A percentile compares a stretch with the other conserved stretches of the same genome.
Conservation (phyloP, 2,113 vertebrate species). For the Eupsittula cactorum region DNA sequence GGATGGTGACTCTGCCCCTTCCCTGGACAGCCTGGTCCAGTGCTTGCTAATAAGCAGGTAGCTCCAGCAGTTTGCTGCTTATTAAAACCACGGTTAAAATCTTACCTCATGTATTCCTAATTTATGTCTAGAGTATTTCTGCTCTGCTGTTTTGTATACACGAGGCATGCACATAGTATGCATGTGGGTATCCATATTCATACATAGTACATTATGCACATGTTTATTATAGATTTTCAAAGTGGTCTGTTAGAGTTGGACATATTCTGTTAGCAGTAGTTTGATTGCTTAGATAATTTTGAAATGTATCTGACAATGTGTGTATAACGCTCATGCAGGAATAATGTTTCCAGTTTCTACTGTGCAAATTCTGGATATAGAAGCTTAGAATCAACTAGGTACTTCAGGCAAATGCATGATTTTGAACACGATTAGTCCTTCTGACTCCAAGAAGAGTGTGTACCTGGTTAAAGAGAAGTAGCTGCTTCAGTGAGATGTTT, state of each 20-base stretch:
- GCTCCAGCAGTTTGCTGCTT: conserved; percentile 13
- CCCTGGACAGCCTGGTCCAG: background rate
- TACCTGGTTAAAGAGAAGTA: conserved; percentile 31
- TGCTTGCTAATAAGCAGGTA: background rate
- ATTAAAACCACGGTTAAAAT: conserved; percentile 32
- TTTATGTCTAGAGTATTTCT: background rate
- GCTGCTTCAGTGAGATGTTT: background rate
- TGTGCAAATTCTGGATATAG: background rate
- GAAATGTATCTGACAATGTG: background rate
- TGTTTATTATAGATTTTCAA: background rate
- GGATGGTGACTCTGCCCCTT: background rate
- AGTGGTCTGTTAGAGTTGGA: background rate
- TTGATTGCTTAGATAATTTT: background rate
- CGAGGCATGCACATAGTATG: background rate
- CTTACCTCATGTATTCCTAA: background rate
- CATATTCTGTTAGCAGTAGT: background rate
- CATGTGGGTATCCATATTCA: background rate
- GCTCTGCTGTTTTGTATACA: background rate
- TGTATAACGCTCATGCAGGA: background rate
- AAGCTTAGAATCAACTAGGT: background rate
- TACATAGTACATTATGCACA: fast-evolving
- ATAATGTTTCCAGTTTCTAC: background rate
- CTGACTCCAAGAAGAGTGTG: background rate
- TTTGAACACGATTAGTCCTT: background rate
- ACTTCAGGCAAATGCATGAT: background rate